Evolutionary conservation across 2,797 vertebrate genomes (phyloP), one percentile per base, ranked within the genome.

Genomic region (Diplodus sargus): DNA sequence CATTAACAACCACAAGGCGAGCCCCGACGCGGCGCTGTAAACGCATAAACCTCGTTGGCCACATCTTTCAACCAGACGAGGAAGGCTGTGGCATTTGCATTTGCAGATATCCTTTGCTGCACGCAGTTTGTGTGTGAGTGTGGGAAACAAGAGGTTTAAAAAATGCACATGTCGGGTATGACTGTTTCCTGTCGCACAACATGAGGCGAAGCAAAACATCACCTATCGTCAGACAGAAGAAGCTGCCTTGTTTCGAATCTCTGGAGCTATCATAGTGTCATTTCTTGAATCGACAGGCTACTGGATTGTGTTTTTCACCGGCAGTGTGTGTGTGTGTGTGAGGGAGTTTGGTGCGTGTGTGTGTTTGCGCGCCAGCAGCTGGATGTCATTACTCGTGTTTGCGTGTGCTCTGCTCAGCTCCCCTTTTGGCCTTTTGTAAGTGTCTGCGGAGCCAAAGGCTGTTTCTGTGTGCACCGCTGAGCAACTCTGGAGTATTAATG

Each of bases 341-440:
- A 39, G 34, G 7, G 34, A 39, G 30, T 34, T 34, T 28, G 28
- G 42, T 48, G 51, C 53, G 62, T 56, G 60, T 65, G 70, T 56
- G 48, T 56, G 51, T 59, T 42, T 64, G 28, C 11, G 39, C 17
- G 2, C 61, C 62, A 87, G 79, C 92, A 94, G 90, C 93, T 94
- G 93, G 90, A 90, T 92, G 73, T 88, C 87, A 92, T 94, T 92
- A 90, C 75, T 87, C 78, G 69, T 86, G 90, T 85, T 77, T 85
- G 84, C 70, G 70, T 87, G 78, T 78, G 85, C 79, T 85, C 69
- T 60, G 52, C 87, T 78, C 79, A 49, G 76, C 76, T 89, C 81
- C 80, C 88, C 87, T 81, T 88, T 87, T 86, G 87, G 86, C 89
- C 86, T 89, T 89, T 90, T 90, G 84, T 84, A 83, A 85, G 71